Evolutionary conservation across 2,888 invertebrate species (phyloP), one percentile per base, ranked within the genome.

Genomic region (Heliconius ethilla): DNA sequence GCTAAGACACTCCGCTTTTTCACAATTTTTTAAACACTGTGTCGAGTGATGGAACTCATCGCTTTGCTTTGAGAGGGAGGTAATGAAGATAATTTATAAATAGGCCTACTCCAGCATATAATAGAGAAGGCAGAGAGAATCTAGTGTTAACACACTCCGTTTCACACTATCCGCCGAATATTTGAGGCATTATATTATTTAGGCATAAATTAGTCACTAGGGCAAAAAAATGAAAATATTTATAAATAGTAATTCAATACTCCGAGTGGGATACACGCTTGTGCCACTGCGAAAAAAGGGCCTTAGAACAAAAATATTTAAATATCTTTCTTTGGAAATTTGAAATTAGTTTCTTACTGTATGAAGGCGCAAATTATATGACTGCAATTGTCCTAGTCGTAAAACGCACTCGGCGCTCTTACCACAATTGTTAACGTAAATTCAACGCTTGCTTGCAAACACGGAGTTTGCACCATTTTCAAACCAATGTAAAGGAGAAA

Each of bases 341-440:
- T 51, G 18, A 18, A 18, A 51, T 51, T 18, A 25, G 25, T 13
- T 25, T 13, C 25, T 25, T 13, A 62, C 13, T 62, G 13, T 62
- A 27, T 62, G 65, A 4, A 25, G 13, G 6, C 27, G 13, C 63
- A 11, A 63, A 27, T 27, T 63, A 15, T 29, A 29, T 37, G 10
- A n/a, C 13, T 6, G 37, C 67, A 67, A n/a, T 25, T 40, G 37
- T 67, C 40, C 25, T 37, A 67, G n/a, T 67, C 67, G 67, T 67
- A n/a, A 13, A 67, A 13, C n/a, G 37, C 40, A 67, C 40, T 10
- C 40, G 67, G 67, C n/a, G 40, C 67, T 40, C 6, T 37, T n/a
- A 37, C 37, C 37, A 67, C 67, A 67, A 37, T 40, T 67, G 37
- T 67, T 13, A 11, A 27, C 40, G 67, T 37, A 37, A 67, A 25